A percentile compares a stretch with the other conserved stretches of the same genome.
These are phyloP conservation scores for Patella ulyssiponensis DNA, from an alignment of 2,888 invertebrate species.

Conservation along the genomic window DNA sequence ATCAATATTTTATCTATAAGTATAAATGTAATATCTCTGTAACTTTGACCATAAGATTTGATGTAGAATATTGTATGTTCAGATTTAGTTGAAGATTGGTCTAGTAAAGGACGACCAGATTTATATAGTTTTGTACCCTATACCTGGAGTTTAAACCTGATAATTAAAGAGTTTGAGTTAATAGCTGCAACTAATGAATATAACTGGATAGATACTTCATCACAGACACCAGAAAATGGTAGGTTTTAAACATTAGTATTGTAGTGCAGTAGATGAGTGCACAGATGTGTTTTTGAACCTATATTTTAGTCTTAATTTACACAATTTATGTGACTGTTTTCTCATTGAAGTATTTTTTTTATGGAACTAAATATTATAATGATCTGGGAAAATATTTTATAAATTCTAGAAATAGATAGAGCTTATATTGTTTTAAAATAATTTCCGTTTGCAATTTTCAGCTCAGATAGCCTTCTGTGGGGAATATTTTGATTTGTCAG, in stretches of 20 bases:
- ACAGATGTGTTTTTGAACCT: neutral
- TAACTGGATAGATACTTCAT: slow-evolving; percentile 99
- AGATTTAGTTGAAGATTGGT: slow-evolving; percentile 95
- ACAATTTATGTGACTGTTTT: neutral
- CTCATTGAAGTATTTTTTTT: neutral
- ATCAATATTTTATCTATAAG: too few species aligned
- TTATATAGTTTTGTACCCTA: slow-evolving; percentile 96
- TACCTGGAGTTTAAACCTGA: slow-evolving; percentile 92
- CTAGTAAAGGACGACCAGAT: slow-evolving; percentile 83
- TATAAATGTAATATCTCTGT: too few species aligned
- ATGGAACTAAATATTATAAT: too few species aligned
- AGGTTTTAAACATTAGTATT: slow-evolving; percentile 39
- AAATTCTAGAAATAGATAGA: too few species aligned
- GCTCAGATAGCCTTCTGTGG: slow-evolving; percentile 92
- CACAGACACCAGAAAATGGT: slow-evolving; percentile 94
- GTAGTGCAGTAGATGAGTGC: neutral
- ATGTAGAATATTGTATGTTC: neutral
- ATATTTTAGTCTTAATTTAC: neutral
- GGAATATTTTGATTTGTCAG: slow-evolving; percentile 91
- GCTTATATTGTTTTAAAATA: too few species aligned
- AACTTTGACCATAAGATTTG: too few species aligned
- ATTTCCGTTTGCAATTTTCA: slow-evolving; percentile 52
- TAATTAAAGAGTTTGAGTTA: slow-evolving; percentile 95
- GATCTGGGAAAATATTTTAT: too few species aligned
- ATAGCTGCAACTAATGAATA: slow-evolving; percentile 94